These are phyloP conservation scores for Aphaenogaster ashmeadi DNA, from an alignment of 1,140 invertebrate genomes.

Conservation along the genomic window DNA sequence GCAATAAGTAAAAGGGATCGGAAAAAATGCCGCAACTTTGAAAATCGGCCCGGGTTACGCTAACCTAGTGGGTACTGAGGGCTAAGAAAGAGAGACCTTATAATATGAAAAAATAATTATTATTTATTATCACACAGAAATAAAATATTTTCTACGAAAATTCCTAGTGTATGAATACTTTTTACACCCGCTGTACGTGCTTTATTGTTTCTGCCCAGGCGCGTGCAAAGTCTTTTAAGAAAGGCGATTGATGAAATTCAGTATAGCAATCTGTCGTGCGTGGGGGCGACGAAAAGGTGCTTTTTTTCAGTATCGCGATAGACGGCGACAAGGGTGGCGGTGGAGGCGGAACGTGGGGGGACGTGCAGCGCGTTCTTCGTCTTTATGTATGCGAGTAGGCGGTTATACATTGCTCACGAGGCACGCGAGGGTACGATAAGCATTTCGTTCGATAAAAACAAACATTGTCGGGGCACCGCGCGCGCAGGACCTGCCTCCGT, in stretches of 20 bases:
- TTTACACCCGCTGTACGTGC: too few relatives aligned
- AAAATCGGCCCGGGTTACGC: too few relatives aligned
- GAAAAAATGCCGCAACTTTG: too few relatives aligned
- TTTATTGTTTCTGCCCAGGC: neutral
- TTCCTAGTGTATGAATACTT: too few relatives aligned
- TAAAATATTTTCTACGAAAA: too few relatives aligned
- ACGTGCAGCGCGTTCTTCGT: conserved; percentile 44
- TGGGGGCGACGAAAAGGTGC: conserved; percentile 8
- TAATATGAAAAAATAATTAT: too few relatives aligned
- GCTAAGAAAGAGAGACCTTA: too few relatives aligned
- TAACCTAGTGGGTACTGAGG: too few relatives aligned
- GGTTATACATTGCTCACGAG: conserved; percentile 50
- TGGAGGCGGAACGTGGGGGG: neutral
- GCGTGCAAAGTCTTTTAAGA: neutral
- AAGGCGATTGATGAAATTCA: conserved; percentile 49
- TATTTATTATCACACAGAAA: too few relatives aligned
- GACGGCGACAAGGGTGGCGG: neutral
- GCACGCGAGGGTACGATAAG: conserved; percentile 74
- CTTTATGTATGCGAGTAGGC: conserved; percentile 43
- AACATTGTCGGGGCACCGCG: conserved; percentile 62
- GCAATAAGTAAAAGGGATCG: too few relatives aligned
- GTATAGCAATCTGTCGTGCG: conserved; percentile 29
- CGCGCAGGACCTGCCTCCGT: neutral
- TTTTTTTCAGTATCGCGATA: conserved; percentile 44
- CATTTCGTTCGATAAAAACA: conserved; percentile 77